Conservation (phyloP, 2,888 invertebrate genomes). For the Netelia inedita region DNA sequence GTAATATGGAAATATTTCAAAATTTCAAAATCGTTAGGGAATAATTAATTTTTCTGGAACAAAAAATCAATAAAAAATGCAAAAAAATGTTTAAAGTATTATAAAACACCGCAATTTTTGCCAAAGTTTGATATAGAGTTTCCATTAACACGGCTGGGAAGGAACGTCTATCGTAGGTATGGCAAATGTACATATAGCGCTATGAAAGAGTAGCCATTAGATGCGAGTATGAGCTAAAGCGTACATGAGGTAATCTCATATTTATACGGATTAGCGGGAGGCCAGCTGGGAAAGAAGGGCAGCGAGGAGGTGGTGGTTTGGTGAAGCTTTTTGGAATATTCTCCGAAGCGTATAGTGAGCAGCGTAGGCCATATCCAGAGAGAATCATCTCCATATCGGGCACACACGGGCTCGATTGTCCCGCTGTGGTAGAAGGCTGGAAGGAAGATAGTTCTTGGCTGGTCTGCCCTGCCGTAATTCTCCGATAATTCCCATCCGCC, state of each 20-base stretch:
- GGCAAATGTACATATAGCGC: not conserved
- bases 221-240: not conserved
- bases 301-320: not conserved
- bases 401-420: slow-evolving; percentile 28
- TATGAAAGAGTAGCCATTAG: not conserved
- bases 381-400: slow-evolving; percentile 57
- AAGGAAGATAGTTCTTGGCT: slow-evolving; percentile 44
- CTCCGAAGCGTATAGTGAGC: slow-evolving; percentile 22
- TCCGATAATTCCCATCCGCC: slow-evolving; percentile 60
- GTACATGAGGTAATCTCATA: slow-evolving; percentile 50
- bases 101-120: too few relatives aligned
- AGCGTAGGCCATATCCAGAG: slow-evolving; percentile 28
- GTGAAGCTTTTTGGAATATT: slow-evolving; percentile 59
- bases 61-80: too few relatives aligned
- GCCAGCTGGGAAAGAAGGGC: slow-evolving; percentile 13
- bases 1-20: too few relatives aligned
- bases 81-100: too few relatives aligned
- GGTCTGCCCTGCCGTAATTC: slow-evolving; percentile 66
- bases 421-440: not conserved
- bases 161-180: not conserved
- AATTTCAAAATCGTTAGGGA: too few relatives aligned
- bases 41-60: too few relatives aligned
- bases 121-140: too few relatives aligned
- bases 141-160: not conserved
- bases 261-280: slow-evolving; percentile 62